Base-by-base conservation (phyloP, 2,888 invertebrate species). In the Macaria notata region DNA sequence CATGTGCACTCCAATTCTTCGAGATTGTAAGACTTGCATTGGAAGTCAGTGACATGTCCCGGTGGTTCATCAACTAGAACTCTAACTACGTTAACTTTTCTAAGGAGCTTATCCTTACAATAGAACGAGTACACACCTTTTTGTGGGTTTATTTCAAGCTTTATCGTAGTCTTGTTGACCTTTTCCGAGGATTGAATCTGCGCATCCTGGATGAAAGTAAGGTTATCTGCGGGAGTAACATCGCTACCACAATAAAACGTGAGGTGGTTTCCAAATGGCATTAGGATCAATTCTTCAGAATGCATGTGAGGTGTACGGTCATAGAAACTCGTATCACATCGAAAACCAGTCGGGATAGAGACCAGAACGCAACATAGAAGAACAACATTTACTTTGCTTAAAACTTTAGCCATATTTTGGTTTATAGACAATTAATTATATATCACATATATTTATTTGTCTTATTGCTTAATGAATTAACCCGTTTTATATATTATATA, bases 1-100 rank as follows among this genome's bases (percentile, higher is more conserved):
- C 97, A 97, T 0, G 93, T 92, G 76, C 97, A 97, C 5, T 93
- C 94, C 66, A 97, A 84, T 68, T 93, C 93, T 51, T 94, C 93
- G 86, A 95, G 95, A 78, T 97, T 96, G 62, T 92, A 86, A 7
- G 96, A 94, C 46, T 94, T 83, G 74, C 97, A 97, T 29, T 86
- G 84, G 70, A 97, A 96, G 76, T 96, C 93, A 5, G 86, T 81
- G 3, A 96, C 94, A 66, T 91, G 79, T 55, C 86, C 77, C 0
- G 97, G 97, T 54, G 92, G 88, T 42, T 87, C 84, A 39, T 93
- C 93, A 52, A 88, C 83, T 38, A 84, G 56, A 0, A 88, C 83
- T 52, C 83, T 73, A 49, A 69, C 82, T n/a, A n/a, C n/a, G 0
- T 75, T 84, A 85, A 46, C 69, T 66, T 60, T 79, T 81, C 0